Evolutionary conservation across 2,888 invertebrate species (phyloP), one percentile per base, ranked within the genome.

Genomic region (Diaprepes abbreviatus): DNA sequence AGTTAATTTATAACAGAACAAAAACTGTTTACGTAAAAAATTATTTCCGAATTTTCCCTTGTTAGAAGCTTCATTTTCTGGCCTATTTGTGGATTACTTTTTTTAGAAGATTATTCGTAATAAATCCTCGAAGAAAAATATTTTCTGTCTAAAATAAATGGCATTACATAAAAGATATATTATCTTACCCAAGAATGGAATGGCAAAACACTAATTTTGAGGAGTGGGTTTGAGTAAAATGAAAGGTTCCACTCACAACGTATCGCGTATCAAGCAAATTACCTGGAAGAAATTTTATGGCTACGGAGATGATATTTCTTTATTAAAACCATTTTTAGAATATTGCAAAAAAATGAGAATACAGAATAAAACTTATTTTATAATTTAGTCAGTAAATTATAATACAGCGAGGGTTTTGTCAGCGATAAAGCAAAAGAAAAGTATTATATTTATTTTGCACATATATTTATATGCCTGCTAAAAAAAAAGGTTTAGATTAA

Each of bases 131-230:
- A 45, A 55, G 65, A 57, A 65, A 65, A 65, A 65, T 65, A 36
- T 52, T 54, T 40, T 35, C 50, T 38, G 57, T 43, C 43, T 10
- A 55, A 65, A 54, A 52, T 52, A 65, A 65, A 65, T 65, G 65
- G 55, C 40, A 54, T 55, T 52, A 55, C 65, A 65, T 54, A 57
- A 65, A 65, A 55, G 65, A 55, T 35, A 65, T 65, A 65, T 65
- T 65, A 55, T 65, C 43, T 65, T 65, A 55, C 54, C 40, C 52
- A 28, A 40, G 45, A 33, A 65, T 31, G 57, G 45, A 57, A 57
- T 57, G 45, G 65, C 55, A 57, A 65, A 65, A 55, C 65, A 65
- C 65, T 65, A 54, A 65, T 65, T 65, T 65, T 43, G 55, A 65
- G 43, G 55, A 65, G 65, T 57, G 65, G 65, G 55, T 55, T 28